Conservation (phyloP, 2,888 invertebrate genomes). For the Atethmia centrago region DNA sequence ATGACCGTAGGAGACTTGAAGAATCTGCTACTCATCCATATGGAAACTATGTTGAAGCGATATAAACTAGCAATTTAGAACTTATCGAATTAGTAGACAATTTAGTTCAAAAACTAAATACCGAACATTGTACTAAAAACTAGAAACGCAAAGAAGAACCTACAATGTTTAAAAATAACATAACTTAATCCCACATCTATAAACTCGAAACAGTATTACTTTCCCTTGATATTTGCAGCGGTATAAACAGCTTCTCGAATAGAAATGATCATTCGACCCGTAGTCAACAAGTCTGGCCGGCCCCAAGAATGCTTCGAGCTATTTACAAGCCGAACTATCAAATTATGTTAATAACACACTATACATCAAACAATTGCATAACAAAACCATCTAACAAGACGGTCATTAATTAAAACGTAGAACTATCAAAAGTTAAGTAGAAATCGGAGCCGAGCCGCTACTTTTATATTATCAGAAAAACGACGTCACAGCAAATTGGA, state of each 20-base stretch:
- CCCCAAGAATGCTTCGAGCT: constrained; percentile 58
- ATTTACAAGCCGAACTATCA: constrained; percentile 62
- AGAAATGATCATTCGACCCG: constrained; percentile 42
- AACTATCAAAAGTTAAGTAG: constrained; percentile 62
- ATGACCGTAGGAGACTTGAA: neutral
- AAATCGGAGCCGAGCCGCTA: constrained; percentile 64
- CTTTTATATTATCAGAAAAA: constrained; percentile 74
- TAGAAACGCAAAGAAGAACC: constrained; percentile 17
- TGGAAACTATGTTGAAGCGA: neutral
- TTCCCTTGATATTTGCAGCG: constrained; percentile 63
- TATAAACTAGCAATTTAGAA: neutral
- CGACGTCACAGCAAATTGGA: constrained; percentile 78
- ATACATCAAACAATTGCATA: constrained; percentile 64
- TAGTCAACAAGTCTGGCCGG: constrained; percentile 61
- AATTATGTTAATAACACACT: constrained; percentile 65
- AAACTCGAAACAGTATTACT: constrained; percentile 55
- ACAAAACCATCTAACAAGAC: constrained; percentile 54
- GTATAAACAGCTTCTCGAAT: constrained; percentile 57
- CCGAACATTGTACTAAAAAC: neutral
- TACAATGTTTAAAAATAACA: constrained; percentile 39
- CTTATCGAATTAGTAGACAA: neutral
- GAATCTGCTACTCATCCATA: neutral
- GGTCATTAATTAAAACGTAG: constrained; percentile 60
- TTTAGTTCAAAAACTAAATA: neutral
- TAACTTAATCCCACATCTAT: constrained; percentile 49